Percentiles rank a stretch among this genome's conserved stretches.
Evolutionary conservation across 2,797 vertebrate species (phyloP).

Genomic region (Balearica regulorum): DNA sequence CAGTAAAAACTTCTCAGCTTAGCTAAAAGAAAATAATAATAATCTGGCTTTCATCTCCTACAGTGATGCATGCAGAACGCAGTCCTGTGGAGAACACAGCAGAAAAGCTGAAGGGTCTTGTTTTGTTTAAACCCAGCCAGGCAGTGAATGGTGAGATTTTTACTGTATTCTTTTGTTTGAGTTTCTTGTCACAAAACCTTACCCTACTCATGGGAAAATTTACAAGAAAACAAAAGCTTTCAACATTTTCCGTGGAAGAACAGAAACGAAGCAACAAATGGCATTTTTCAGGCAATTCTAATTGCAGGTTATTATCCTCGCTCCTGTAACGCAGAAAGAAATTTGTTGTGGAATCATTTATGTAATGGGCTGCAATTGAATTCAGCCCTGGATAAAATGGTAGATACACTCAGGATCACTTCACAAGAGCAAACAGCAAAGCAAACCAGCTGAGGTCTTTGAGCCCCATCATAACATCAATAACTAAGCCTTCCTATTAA

Average conservation of each 20-base stretch:
- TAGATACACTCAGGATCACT: fast-evolving
- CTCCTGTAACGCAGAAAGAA: background rate
- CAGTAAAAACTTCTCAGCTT: background rate
- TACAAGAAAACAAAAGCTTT: background rate
- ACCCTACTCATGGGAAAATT: background rate
- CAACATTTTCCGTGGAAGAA: background rate
- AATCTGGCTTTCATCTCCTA: background rate
- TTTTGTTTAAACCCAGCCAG: background rate
- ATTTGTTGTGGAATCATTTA: background rate
- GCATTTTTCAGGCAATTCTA: background rate
- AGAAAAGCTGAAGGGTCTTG: background rate
- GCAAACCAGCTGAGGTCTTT: background rate
- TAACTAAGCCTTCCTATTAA: background rate
- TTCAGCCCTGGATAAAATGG: background rate
- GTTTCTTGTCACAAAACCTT: background rate
- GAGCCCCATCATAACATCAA: background rate
- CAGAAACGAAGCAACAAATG: background rate
- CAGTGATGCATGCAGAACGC: fast-evolving
- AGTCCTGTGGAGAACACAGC: background rate
- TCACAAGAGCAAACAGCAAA: background rate
- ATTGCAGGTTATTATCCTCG: background rate
- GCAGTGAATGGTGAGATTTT: background rate
- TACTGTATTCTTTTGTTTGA: background rate
- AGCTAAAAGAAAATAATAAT: background rate
- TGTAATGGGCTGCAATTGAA: fast-evolving